A percentile compares a stretch with the other conserved stretches of the same genome.
Evolutionary conservation across 2,888 invertebrate genomes (phyloP).

Genomic region (Scaptomyza polygonia): DNA sequence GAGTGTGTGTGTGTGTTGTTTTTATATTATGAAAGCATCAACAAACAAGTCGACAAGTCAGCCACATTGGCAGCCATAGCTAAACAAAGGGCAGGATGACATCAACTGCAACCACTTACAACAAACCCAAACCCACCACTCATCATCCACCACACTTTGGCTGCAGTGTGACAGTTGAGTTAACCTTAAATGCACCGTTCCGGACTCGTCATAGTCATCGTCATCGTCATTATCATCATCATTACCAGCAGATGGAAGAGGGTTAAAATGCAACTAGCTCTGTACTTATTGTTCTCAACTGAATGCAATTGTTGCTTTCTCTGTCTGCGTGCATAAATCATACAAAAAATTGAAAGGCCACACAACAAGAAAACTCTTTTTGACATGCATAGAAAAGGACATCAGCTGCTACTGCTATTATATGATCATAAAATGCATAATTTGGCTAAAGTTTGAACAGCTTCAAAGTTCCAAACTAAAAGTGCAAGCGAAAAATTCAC

Average conservation of each 20-base stretch:
- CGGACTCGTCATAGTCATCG: too few relatives aligned
- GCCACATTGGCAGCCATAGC: constrained; percentile 34
- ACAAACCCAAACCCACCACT: background rate
- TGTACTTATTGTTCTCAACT: constrained; percentile 5
- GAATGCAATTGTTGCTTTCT: constrained; percentile 12
- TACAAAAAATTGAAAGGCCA: background rate
- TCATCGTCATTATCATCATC: background rate
- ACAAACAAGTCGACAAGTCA: constrained; percentile 26
- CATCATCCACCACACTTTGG: constrained; percentile 22
- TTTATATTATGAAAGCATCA: constrained; percentile 2
- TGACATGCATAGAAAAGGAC: constrained; percentile 2
- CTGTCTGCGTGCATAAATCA: constrained; percentile 15
- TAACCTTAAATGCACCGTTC: constrained; percentile 9
- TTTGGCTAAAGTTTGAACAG: background rate
- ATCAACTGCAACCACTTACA: background rate
- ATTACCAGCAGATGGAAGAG: constrained; percentile 1
- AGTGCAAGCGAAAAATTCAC: background rate
- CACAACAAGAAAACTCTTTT: background rate
- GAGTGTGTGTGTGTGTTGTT: background rate
- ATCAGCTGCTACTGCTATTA: background rate
- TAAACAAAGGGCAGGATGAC: constrained; percentile 24
- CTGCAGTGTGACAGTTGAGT: constrained; percentile 2
- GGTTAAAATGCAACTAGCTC: constrained; percentile 1
- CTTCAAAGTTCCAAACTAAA: background rate
- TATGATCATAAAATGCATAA: background rate